Base-by-base conservation (phyloP, 2,888 invertebrate species). In the Hypselothyrea guttata region DNA sequence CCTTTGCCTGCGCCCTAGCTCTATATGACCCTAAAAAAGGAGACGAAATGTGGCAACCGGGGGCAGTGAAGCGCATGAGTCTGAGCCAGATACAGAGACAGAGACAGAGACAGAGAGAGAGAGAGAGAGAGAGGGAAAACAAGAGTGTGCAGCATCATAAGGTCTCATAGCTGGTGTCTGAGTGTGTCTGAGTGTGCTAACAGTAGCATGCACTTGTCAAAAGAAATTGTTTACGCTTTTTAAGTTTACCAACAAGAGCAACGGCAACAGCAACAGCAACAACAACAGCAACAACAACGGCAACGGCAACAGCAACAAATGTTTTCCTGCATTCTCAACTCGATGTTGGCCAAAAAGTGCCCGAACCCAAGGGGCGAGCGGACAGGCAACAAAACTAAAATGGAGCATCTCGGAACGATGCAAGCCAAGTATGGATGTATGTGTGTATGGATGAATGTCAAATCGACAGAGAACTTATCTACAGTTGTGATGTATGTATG, bases 171-270 rank as follows among this genome's bases (percentile, higher is more conserved):
- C n/a, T n/a, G n/a, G n/a, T n/a, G n/a, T n/a, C n/a, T 49, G 13
- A 22, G 30, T 31, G 54, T 40, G 41, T 47, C 16, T 42, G 45
- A 27, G 34, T 28, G 35, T 57, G 42, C 18, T 27, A 31, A 38
- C 38, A n/a, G n/a, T n/a, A n/a, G n/a, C 45, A 45, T 37, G 31
- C 27, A 55, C 63, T 72, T 81, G 59, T 55, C 61, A 54, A 77
- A 57, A 62, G 59, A 79, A 75, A 68, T 82, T 78, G 60, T 59
- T 68, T 49, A 82, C 68, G 65, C 75, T 65, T 82, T 68, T 78
- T 66, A 58, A 69, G 58, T 72, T 60, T 44, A 1, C 9, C 47
- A 44, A 59, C 40, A 44, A 37, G 16, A 37, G 42, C 54, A 47
- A n/a, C 30, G 47, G 12, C 18, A 41, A 41, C 11, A 41, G 27